Evolutionary conservation across 2,797 vertebrate species (phyloP), one percentile per base, ranked within the genome.

Genomic region (Tapirus indicus): DNA sequence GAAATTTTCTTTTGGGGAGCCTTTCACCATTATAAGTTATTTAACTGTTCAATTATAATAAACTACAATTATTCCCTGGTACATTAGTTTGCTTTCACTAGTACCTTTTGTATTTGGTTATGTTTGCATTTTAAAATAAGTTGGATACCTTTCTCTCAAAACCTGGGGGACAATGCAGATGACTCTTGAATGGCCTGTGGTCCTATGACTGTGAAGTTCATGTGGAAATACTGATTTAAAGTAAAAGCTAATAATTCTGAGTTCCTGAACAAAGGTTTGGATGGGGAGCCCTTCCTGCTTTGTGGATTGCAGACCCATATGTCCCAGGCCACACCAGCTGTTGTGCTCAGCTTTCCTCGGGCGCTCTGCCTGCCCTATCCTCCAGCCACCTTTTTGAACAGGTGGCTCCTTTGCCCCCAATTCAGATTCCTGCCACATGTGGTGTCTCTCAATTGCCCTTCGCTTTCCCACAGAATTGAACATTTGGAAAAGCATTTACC

Each of bases 91-190:
- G 72, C 72, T 91, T 35, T 80, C 47, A 4, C 35, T 12, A 47
- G 44, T 27, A 13, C 14, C 29, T 64, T 54, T 35, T 64, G 20
- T 7, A 23, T 16, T 23, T 72, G 80, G 66, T 2, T 44, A 35
- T 27, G 72, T 25, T 85, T 90, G 68, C 18, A 13, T 38, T 66
- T 79, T 72, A 60, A 72, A 9, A 66, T 25, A 47, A 93, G 56
- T 38, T 32, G 29, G 47, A 18, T 7, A n/a, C 47, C 86, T 80
- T 29, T n/a, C 56, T 44, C 60, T 79, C 18, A 47, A 27, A 54
- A 32, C 18, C 32, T 14, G 4, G 18, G 18, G 2, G 38, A 11
- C 32, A 12, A 7, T 2, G 1, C 17, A 21, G 32, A 3, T 38
- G 35, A 21, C 14, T 60, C 38, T 41, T 13, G 62, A 25, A n/a